Evolutionary conservation across 2,797 vertebrate species (phyloP).

Genomic region (Strix occidentalis): DNA sequence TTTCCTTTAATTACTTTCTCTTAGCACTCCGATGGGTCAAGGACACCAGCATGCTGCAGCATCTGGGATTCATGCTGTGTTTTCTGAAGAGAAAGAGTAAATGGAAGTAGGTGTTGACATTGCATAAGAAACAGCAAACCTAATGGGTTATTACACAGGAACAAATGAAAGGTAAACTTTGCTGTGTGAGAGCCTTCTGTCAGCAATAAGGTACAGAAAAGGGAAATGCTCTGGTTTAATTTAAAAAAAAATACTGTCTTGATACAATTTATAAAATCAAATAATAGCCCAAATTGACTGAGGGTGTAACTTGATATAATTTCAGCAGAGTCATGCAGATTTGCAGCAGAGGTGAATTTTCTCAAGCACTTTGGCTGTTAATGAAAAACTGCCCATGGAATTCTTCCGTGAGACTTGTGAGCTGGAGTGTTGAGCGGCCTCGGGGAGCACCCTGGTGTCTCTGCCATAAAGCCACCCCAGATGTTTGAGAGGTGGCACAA

Average conservation of each 20-base stretch:
- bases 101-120: slow-evolving; percentile 58
- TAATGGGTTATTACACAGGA: slow-evolving; percentile 46
- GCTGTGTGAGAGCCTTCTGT: neutral
- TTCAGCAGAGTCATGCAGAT: neutral
- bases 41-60: slow-evolving; percentile 22
- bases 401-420: accelerated
- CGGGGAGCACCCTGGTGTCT: accelerated
- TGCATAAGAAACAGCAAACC: slow-evolving; percentile 45
- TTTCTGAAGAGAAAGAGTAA: slow-evolving; percentile 39
- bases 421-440: accelerated
- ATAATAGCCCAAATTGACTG: neutral
- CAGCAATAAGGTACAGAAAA: neutral
- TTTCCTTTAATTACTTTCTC: slow-evolving; percentile 54
- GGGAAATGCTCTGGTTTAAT: neutral
- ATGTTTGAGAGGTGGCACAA: neutral
- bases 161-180: slow-evolving; percentile 65
- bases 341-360: neutral
- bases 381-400: neutral
- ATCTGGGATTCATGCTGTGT: slow-evolving; percentile 53
- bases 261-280: slow-evolving; percentile 37
- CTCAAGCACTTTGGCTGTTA: neutral
- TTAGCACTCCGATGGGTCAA: slow-evolving; percentile 35
- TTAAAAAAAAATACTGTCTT: neutral
- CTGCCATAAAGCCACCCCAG: neutral
- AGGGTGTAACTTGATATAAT: neutral